phyloP scores from a whole-genome alignment of 2,888 invertebrate genomes.

The Sclerodermus sp. region DNA sequence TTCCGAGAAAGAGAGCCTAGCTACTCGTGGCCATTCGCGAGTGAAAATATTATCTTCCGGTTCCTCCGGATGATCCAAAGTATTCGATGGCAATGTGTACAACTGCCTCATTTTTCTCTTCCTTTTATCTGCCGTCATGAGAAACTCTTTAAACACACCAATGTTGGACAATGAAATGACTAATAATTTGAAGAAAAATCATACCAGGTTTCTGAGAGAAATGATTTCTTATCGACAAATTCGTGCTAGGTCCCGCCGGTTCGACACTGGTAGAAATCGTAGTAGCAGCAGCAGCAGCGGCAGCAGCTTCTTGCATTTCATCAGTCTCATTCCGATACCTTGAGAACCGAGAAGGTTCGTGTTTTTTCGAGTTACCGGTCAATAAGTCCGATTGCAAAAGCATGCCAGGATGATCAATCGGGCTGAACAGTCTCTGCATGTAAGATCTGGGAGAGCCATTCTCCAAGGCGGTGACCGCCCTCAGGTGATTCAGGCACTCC shows the following conservation, averaged over 20 bases:
- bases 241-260: too few relatives aligned
- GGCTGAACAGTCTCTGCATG: slow-evolving; percentile 31
- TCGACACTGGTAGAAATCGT: too few relatives aligned
- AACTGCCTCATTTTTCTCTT: slow-evolving; percentile 29
- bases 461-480: slow-evolving; percentile 25
- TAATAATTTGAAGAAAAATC: too few relatives aligned
- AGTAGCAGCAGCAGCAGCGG: too few relatives aligned
- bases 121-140: slow-evolving; percentile 8
- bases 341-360: slow-evolving; percentile 2
- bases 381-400: slow-evolving; percentile 33
- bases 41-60: too few relatives aligned
- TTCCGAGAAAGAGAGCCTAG: too few relatives aligned
- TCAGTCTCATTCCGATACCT: too few relatives aligned
- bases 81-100: slow-evolving; percentile 21
- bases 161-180: too few relatives aligned
- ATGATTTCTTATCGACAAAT: too few relatives aligned
- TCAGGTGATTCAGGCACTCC: slow-evolving; percentile 37
- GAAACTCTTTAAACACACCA: background rate
- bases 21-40: too few relatives aligned
- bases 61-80: background rate
- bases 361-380: background rate
- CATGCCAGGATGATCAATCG: slow-evolving; percentile 25
- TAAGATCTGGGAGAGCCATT: slow-evolving; percentile 25
- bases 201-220: too few relatives aligned
- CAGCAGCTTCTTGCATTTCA: too few relatives aligned